These are phyloP conservation scores for Petromus typicus DNA, from an alignment of 2,113 vertebrate genomes.

Conservation along the genomic window DNA sequence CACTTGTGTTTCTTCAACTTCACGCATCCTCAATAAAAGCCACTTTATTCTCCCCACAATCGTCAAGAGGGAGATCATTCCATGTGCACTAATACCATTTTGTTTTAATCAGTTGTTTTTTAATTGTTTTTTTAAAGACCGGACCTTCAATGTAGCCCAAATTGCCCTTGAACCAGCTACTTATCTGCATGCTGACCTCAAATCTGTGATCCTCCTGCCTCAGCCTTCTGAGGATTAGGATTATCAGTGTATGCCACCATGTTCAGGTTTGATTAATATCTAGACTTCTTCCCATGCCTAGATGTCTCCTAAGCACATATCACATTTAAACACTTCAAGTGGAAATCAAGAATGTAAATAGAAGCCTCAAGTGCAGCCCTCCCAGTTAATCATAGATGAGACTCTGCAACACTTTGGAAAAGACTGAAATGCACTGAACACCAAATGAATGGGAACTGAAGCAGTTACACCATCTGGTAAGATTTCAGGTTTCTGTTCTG, in stretches of 20 bases:
- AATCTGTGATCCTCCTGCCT: neutral
- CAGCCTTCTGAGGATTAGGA: neutral
- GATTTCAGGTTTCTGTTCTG: constrained; percentile 14
- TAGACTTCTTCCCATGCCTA: neutral
- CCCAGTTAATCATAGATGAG: neutral
- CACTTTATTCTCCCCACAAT: neutral
- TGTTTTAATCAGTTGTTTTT: constrained; percentile 20
- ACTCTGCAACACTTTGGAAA: neutral
- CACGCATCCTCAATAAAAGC: neutral
- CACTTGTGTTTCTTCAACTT: neutral
- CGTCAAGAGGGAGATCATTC: neutral
- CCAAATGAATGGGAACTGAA: neutral
- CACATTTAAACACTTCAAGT: constrained; percentile 17
- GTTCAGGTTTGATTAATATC: neutral
- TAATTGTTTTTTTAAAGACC: neutral
- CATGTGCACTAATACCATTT: neutral
- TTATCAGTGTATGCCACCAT: neutral
- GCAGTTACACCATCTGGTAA: neutral
- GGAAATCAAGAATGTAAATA: neutral
- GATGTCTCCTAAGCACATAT: neutral
- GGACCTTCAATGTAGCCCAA: neutral
- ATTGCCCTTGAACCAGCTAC: neutral
- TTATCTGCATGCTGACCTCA: neutral
- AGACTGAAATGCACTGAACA: neutral
- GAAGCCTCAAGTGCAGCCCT: neutral